A percentile compares a stretch with the other conserved stretches of the same genome.
These are phyloP conservation scores for Cotesia vestalis DNA, from an alignment of 1,140 invertebrate species.

Conservation along the genomic window DNA sequence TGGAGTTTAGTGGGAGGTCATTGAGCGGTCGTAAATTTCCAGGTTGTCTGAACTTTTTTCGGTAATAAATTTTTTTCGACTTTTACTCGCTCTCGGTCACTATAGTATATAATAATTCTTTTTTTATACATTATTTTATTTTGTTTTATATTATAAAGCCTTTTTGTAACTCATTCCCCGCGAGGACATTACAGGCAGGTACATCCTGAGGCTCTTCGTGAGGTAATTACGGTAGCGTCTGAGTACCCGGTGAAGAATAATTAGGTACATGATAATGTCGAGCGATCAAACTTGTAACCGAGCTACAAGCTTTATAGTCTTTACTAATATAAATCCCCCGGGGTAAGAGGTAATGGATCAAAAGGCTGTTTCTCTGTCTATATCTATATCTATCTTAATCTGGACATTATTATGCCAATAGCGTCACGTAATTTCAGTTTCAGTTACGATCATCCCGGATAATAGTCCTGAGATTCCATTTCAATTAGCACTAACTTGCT, in stretches of 20 bases:
- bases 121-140: conserved; percentile 6
- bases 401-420: conserved; percentile 32
- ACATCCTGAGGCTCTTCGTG: conserved; percentile 27
- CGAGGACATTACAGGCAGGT: conserved; percentile 4
- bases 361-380: neutral
- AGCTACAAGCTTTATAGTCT: neutral
- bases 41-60: conserved; percentile 20
- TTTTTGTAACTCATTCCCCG: neutral
- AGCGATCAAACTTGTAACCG: conserved; percentile 32
- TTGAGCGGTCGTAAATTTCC: conserved; percentile 32
- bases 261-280: conserved; percentile 43
- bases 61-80: conserved; percentile 20
- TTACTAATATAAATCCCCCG: too few relatives aligned
- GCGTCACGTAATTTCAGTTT: conserved; percentile 22
- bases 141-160: too few relatives aligned
- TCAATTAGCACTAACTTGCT: conserved; percentile 8
- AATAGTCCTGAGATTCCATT: neutral
- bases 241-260: conserved; percentile 37
- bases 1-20: conserved; percentile 17
- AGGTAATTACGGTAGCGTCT: conserved; percentile 41
- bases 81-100: neutral
- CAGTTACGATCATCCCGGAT: neutral
- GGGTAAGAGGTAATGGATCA: conserved; percentile 8
- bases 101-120: neutral
- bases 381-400: neutral